Percentiles rank a stretch among this genome's conserved stretches.
Conservation (phyloP, 2,797 vertebrate species). For the Acanthis flammea region DNA sequence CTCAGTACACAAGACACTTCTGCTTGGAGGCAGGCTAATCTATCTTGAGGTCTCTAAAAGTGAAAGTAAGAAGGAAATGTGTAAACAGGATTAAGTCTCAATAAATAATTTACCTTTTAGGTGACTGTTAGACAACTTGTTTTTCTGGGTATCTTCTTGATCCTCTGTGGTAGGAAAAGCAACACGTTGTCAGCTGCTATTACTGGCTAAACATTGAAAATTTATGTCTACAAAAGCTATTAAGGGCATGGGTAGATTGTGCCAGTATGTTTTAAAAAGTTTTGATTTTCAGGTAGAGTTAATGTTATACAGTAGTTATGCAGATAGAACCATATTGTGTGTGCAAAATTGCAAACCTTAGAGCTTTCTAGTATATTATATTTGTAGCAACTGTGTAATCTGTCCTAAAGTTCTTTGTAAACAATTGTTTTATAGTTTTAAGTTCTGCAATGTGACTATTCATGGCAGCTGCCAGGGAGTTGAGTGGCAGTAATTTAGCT, state of each 20-base stretch:
- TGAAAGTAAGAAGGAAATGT: neutral
- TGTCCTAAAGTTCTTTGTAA: neutral
- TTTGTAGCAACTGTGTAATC: neutral
- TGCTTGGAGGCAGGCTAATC: neutral
- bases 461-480: neutral
- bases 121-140: neutral
- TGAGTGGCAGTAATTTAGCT: neutral
- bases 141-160: neutral
- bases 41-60: neutral
- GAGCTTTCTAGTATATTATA: neutral
- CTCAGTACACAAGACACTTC: neutral
- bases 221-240: neutral
- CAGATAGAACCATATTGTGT: neutral
- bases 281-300: neutral
- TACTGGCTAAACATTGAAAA: neutral
- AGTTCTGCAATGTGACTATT: neutral
- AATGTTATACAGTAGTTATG: neutral
- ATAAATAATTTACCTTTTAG: conserved; percentile 4
- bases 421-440: neutral
- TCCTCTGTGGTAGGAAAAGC: neutral
- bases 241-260: neutral
- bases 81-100: conserved; percentile 5
- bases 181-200: neutral
- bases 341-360: neutral
- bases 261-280: neutral